Evolutionary conservation across 1,140 invertebrate genomes (phyloP).

Genomic region (Trachelipus rathkii): DNA sequence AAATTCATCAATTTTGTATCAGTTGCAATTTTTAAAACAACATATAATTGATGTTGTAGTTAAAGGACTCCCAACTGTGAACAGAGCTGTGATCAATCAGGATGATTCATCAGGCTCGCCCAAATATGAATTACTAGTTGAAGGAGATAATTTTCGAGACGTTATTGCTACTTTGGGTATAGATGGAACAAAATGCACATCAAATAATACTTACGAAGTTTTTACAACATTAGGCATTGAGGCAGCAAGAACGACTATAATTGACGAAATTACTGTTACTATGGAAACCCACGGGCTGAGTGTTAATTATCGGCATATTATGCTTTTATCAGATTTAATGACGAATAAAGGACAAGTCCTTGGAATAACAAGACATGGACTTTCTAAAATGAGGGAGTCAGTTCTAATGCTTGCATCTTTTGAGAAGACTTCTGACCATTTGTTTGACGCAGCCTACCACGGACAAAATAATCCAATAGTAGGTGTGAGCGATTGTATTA

Average conservation of each 20-base stretch:
- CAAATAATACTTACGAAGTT: constrained; percentile 94
- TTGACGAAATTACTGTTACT: constrained; percentile 93
- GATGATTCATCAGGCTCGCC: constrained; percentile 62
- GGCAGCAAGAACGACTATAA: constrained; percentile 91
- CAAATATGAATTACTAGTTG: constrained; percentile 84
- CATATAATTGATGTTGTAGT: constrained; percentile 75
- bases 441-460: constrained; percentile 98
- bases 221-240: constrained; percentile 79
- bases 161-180: constrained; percentile 91
- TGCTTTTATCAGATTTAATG: constrained; percentile 97
- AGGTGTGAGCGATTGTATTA: constrained; percentile 70
- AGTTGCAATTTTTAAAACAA: constrained; percentile 72
- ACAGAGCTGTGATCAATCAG: constrained; percentile 85
- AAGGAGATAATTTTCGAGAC: constrained; percentile 89
- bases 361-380: constrained; percentile 81
- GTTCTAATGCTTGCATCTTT: constrained; percentile 98
- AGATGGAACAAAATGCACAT: constrained; percentile 68
- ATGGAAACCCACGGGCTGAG: constrained; percentile 98
- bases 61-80: constrained; percentile 84
- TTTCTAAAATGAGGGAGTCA: constrained; percentile 91
- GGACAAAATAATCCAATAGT: constrained; percentile 90
- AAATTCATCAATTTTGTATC: constrained; percentile 68
- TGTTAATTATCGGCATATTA: constrained; percentile 93
- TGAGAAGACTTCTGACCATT: constrained; percentile 97
- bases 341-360: constrained; percentile 92